Evolutionary conservation across 2,888 invertebrate genomes (phyloP).

Genomic region (Gari tellinella): DNA sequence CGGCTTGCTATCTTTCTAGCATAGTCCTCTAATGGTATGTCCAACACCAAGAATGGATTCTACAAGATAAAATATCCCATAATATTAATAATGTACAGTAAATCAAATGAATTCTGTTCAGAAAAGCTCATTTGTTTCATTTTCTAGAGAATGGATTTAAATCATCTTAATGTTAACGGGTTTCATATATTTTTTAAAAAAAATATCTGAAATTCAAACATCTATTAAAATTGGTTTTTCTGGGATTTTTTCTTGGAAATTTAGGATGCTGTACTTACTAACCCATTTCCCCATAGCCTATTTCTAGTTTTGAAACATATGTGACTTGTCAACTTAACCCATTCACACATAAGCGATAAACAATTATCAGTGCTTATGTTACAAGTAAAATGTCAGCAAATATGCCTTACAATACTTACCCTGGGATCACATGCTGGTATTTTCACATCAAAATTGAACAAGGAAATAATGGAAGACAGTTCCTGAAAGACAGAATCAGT

Average conservation of each 20-base stretch:
- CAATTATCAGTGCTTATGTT: too few relatives aligned
- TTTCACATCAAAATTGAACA: slow-evolving; percentile 26
- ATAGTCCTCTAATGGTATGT: slow-evolving; percentile 90
- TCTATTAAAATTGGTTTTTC: too few relatives aligned
- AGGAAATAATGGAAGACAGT: slow-evolving; percentile 35
- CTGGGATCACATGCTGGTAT: slow-evolving; percentile 16
- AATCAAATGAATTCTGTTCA: neutral
- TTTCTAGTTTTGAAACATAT: too few relatives aligned
- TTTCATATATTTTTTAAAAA: too few relatives aligned
- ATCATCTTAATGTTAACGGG: neutral
- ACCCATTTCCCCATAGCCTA: too few relatives aligned
- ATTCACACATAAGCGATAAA: too few relatives aligned
- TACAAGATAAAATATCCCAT: slow-evolving; percentile 36
- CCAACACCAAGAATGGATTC: slow-evolving; percentile 92
- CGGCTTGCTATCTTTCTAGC: slow-evolving; percentile 91
- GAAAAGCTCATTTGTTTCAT: neutral
- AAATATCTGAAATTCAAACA: too few relatives aligned
- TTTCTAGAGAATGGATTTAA: neutral
- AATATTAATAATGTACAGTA: neutral
- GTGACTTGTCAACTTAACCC: too few relatives aligned
- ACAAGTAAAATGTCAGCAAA: neutral
- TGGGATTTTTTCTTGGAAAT: neutral
- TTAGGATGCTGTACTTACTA: neutral
- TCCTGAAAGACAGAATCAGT: slow-evolving; percentile 51
- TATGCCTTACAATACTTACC: slow-evolving; percentile 19